A percentile compares a stretch with the other conserved stretches of the same genome.
Evolutionary conservation across 2,113 vertebrate species (phyloP).

Genomic region (Alethe diademata): DNA sequence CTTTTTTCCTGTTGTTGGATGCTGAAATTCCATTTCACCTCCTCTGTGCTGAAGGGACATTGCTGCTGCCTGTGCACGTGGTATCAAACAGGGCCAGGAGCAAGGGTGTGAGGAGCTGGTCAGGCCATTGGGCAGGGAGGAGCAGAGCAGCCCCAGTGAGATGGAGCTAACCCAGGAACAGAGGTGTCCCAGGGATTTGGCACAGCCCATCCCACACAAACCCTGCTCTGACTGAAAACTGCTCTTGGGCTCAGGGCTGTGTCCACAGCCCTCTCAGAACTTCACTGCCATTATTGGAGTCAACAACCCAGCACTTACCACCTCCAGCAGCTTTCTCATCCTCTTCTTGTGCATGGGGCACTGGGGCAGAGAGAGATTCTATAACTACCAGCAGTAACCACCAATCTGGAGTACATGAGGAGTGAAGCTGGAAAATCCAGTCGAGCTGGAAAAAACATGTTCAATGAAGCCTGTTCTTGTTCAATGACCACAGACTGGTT

Average conservation of each 20-base stretch:
- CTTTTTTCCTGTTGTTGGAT: neutral
- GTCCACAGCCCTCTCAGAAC: neutral
- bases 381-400: neutral
- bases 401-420: neutral
- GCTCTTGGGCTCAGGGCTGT: neutral
- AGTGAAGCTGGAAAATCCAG: neutral
- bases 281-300: neutral
- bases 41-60: neutral
- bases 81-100: neutral
- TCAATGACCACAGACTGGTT: neutral
- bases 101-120: neutral
- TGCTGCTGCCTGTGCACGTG: neutral
- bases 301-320: neutral
- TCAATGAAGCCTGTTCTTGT: neutral
- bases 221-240: neutral
- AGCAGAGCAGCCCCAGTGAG: fast-evolving
- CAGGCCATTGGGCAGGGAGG: fast-evolving
- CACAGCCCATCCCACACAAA: neutral
- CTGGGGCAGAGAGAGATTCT: neutral
- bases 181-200: neutral
- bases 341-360: neutral
- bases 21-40: neutral
- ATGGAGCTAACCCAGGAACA: neutral
- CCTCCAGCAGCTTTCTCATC: neutral
- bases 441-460: neutral